Evolutionary conservation across 1,140 invertebrate genomes (phyloP).

Genomic region (Dreissena rostriformis): DNA sequence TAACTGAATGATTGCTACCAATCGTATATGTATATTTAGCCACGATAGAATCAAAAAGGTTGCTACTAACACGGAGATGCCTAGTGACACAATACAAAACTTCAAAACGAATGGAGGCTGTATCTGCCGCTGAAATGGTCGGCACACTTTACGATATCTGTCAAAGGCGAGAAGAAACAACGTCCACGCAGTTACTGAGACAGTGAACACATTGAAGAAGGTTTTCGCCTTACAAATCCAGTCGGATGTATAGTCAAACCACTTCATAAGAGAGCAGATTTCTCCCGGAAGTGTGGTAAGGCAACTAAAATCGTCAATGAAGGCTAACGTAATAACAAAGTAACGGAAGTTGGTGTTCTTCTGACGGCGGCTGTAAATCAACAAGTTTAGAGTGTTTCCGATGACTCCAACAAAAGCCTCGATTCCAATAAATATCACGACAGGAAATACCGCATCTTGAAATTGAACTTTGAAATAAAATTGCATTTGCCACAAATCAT

Average conservation of each 20-base stretch:
- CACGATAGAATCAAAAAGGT: conserved; percentile 11
- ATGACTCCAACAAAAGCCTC: conserved; percentile 57
- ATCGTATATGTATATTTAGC: conserved; percentile 30
- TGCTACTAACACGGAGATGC: conserved; percentile 18
- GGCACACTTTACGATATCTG: conserved; percentile 63
- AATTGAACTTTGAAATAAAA: no score
- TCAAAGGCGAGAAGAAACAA: conserved; percentile 63
- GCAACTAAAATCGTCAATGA: conserved; percentile 64
- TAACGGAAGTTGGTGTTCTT: conserved; percentile 58
- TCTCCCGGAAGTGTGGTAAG: conserved; percentile 65
- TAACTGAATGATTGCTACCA: neutral
- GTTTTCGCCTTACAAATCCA: conserved; percentile 61
- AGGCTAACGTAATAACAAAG: conserved; percentile 61
- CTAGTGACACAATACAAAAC: neutral
- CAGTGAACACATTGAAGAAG: conserved; percentile 61
- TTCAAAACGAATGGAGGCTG: conserved; percentile 27
- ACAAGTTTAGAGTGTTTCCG: conserved; percentile 63
- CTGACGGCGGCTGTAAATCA: conserved; percentile 53
- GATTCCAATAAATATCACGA: conserved; percentile 55
- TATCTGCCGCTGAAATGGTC: conserved; percentile 60
- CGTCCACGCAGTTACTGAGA: conserved; percentile 56
- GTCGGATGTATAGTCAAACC: conserved; percentile 59
- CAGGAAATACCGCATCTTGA: conserved; percentile 30
- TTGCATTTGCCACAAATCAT: no score
- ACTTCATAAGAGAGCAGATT: conserved; percentile 61